Percentiles rank a stretch among this genome's conserved stretches.
These are phyloP conservation scores for Hermodice carunculata DNA, from an alignment of 2,888 invertebrate genomes.

Conservation along the genomic window DNA sequence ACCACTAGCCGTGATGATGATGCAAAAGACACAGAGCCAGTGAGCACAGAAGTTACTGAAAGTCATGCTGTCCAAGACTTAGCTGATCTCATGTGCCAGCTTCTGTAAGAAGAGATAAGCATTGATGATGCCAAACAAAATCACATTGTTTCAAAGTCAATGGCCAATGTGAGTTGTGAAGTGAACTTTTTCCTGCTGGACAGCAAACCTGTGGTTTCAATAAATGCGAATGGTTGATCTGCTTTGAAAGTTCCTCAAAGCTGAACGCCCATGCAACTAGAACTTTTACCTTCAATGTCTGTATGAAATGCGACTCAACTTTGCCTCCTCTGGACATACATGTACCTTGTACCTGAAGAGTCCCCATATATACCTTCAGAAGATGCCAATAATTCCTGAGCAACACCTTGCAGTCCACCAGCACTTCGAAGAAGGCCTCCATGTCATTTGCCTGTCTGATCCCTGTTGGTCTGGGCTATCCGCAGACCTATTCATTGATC, in stretches of 20 bases:
- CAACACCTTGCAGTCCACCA: no score
- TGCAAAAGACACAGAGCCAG: not conserved
- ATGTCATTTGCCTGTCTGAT: no score
- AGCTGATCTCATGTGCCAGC: not conserved
- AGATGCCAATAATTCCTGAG: no score
- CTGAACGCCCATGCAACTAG: slow-evolving; percentile 46
- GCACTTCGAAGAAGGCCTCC: no score
- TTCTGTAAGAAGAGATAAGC: not conserved
- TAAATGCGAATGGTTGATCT: slow-evolving; percentile 46
- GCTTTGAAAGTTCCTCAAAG: slow-evolving; percentile 38
- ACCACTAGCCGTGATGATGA: not conserved
- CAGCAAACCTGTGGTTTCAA: slow-evolving; percentile 38
- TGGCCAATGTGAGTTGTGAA: not conserved
- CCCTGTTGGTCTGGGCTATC: no score
- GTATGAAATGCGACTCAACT: slow-evolving; percentile 42
- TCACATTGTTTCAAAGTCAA: no score
- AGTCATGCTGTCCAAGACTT: not conserved
- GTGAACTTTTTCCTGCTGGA: slow-evolving; percentile 17
- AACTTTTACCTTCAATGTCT: slow-evolving; percentile 38
- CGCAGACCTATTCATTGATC: no score
- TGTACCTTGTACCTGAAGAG: no score
- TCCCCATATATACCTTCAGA: no score
- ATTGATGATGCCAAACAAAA: no score
- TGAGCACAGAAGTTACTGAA: not conserved
- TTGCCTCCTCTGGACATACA: slow-evolving; percentile 61